phyloP scores from a whole-genome alignment of 1,140 invertebrate species.

The Caenorhabditis inopinata region DNA sequence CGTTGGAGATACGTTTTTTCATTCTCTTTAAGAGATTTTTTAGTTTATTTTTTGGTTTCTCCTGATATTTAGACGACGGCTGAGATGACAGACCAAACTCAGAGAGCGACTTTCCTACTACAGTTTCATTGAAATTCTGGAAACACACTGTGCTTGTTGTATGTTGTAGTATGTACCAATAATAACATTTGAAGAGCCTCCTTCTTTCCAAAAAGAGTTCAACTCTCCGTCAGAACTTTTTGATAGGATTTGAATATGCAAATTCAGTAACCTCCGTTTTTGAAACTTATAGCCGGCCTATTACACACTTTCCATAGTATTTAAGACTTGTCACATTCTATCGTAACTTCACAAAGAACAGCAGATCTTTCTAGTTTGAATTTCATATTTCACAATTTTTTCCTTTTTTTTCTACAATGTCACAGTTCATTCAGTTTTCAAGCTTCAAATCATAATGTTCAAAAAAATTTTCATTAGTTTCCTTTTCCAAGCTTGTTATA shows the following conservation, averaged over 20 bases:
- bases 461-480: too few relatives aligned
- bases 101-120: background rate
- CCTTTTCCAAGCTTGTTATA: too few relatives aligned
- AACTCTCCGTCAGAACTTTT: background rate
- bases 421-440: too few relatives aligned
- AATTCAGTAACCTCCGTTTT: background rate
- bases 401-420: background rate
- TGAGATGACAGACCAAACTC: background rate
- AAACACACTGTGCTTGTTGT: background rate
- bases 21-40: too few relatives aligned
- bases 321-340: background rate
- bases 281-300: background rate
- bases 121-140: background rate
- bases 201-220: background rate
- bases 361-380: background rate
- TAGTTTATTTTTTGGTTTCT: too few relatives aligned
- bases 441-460: too few relatives aligned
- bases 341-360: background rate
- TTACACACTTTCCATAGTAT: background rate
- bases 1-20: too few relatives aligned
- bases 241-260: background rate
- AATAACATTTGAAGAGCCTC: background rate
- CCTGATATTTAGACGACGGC: too few relatives aligned
- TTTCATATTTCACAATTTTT: background rate
- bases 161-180: conserved; percentile 12